Evolutionary conservation across 2,797 vertebrate genomes (phyloP), one percentile per base, ranked within the genome.

Genomic region (Tachyglossus aculeatus): DNA sequence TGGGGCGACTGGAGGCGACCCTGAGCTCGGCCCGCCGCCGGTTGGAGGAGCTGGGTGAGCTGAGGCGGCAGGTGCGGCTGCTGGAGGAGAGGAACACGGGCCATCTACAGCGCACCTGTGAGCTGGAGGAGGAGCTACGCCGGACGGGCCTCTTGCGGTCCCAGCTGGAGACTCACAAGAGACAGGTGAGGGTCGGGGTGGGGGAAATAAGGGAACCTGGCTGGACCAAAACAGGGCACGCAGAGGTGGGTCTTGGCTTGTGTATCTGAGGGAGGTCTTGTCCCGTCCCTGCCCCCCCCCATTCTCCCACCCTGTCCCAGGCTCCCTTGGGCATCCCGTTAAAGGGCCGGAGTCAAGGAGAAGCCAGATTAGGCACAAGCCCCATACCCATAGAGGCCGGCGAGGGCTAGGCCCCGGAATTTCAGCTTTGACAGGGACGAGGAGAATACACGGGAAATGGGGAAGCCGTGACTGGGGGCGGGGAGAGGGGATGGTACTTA

Each of bases 41-140:
- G 80, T 90, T 96, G 78, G 95, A 96, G 53, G 96, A 97, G 75
- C 88, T 97, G 85, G 93, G 94, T 2, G 96, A 97, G 85, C 91
- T 98, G 80, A 93, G 96, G 38, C 81, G 95, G 25, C 96, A 97
- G 81, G 96, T 97, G 88, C 94, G 95, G 71, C 95, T 96, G 77
- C 92, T 98, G 81, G 96, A 98, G 89, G 95, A 98, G 83, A 88
- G 95, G 24, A 97, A 96, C 76, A 94, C 93, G 0, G 92, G 95
- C 44, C 95, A 96, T 74, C 95, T 96, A 63, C 95, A 96, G 82
- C 95, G 95, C 71, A 97, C 96, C n/a, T 94, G 93, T 22, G 95
- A 96, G 87, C 93, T 97, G 89, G 96, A 98, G 88, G 95, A 96
- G 25, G 96, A 98, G 85, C 93, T 95, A n/a, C 94, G 95, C 25